phyloP scores from a whole-genome alignment of 2,113 vertebrate genomes.

The Rhineura floridana region DNA sequence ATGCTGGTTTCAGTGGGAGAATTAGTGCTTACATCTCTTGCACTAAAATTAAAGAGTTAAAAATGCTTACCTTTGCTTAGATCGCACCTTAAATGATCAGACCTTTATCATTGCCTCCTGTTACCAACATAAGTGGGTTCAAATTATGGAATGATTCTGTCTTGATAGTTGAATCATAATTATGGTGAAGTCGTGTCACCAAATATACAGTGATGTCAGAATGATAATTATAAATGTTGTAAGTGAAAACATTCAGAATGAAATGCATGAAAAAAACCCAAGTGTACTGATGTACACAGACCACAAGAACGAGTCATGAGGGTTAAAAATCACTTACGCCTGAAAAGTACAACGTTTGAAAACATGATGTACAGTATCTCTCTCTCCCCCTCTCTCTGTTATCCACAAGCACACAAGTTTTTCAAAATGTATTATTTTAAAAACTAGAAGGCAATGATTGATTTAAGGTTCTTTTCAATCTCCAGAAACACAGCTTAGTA shows the following conservation, averaged over 20 bases:
- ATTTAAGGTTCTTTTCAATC: not conserved
- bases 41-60: not conserved
- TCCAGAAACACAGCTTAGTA: not conserved
- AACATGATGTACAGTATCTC: not conserved
- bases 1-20: not conserved
- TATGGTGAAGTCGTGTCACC: not conserved
- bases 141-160: not conserved
- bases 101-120: not conserved
- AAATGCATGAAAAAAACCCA: not conserved
- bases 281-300: not conserved
- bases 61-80: not conserved
- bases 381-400: not conserved
- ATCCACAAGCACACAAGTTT: not conserved
- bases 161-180: not conserved
- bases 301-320: not conserved
- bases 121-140: not conserved
- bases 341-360: not conserved
- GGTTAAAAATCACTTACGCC: not conserved
- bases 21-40: not conserved
- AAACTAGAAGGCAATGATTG: not conserved
- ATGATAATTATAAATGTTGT: not conserved
- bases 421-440: not conserved
- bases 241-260: not conserved
- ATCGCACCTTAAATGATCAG: not conserved
- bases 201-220: not conserved